A percentile compares a stretch with the other conserved stretches of the same genome.
Evolutionary conservation across 2,888 invertebrate species (phyloP).

Genomic region (Caenorhabditis uteleia): DNA sequence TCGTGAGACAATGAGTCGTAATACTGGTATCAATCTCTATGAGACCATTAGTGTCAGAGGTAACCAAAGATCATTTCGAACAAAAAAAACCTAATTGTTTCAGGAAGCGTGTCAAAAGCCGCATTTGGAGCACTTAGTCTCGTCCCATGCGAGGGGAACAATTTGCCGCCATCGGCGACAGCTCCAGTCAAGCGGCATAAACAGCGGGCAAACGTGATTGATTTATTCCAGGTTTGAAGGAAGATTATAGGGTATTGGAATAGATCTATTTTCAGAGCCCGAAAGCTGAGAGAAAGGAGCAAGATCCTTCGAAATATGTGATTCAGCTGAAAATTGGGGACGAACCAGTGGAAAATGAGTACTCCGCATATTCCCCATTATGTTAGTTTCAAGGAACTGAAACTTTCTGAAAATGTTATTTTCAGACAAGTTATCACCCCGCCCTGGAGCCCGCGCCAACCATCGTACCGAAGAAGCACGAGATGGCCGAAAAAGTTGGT

Average conservation of each 20-base stretch:
- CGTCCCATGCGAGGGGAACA: constrained; percentile 32
- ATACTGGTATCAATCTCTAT: constrained; percentile 48
- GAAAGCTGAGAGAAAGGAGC: constrained; percentile 1
- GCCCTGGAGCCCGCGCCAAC: constrained; percentile 18
- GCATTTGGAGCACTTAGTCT: constrained; percentile 27
- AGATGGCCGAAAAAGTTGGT: constrained; percentile 38
- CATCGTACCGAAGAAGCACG: constrained; percentile 10
- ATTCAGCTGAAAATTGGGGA: constrained; percentile 39
- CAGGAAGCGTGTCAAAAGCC: constrained; percentile 34
- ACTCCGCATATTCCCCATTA: constrained; percentile 33
- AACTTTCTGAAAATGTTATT: neutral
- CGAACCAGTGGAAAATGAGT: constrained; percentile 23
- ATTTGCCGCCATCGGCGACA: constrained; percentile 16
- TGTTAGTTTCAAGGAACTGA: constrained; percentile 12
- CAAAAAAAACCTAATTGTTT: no score
- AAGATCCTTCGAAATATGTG: constrained; percentile 29
- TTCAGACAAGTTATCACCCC: constrained; percentile 23
- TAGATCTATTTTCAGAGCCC: constrained; percentile 2
- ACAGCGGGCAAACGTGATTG: constrained; percentile 46
- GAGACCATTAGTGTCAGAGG: constrained; percentile 50
- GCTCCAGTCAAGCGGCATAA: constrained; percentile 45
- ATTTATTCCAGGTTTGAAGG: constrained; percentile 52
- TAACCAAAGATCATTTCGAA: constrained; percentile 15
- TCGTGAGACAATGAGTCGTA: constrained; percentile 46
- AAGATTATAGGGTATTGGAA: neutral